Conservation (phyloP, 2,888 invertebrate genomes). For the Drosophila prostipennis region DNA sequence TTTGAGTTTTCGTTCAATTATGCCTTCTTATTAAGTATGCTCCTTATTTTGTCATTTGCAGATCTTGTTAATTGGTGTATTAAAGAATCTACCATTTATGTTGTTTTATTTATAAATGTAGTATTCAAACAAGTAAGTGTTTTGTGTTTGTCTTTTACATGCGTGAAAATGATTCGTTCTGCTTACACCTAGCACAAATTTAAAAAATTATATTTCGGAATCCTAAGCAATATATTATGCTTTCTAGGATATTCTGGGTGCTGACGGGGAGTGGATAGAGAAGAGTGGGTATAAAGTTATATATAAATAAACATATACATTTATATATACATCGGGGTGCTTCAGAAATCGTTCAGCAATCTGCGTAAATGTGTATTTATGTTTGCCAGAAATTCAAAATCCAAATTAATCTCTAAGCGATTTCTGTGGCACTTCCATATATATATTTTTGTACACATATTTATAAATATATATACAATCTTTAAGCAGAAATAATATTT, state of each 20-base stretch:
- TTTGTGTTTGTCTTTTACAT: constrained; percentile 9
- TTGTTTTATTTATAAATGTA: constrained; percentile 36
- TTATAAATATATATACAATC: too few relatives aligned
- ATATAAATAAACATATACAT: too few relatives aligned
- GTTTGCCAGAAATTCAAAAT: too few relatives aligned
- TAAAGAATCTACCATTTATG: constrained; percentile 3
- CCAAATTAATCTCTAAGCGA: too few relatives aligned
- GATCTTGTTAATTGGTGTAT: constrained; percentile 32
- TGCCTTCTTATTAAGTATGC: constrained; percentile 55
- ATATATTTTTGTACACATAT: too few relatives aligned
- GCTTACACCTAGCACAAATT: constrained; percentile 20
- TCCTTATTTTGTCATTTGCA: constrained; percentile 29
- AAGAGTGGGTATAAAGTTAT: neutral
- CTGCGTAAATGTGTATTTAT: too few relatives aligned
- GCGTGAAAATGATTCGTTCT: constrained; percentile 8
- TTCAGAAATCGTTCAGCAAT: too few relatives aligned
- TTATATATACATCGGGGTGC: too few relatives aligned
- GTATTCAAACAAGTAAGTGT: constrained; percentile 7
- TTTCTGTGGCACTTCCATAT: too few relatives aligned
- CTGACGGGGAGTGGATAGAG: constrained; percentile 6
- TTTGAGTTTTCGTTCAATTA: constrained; percentile 50
- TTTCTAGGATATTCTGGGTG: constrained; percentile 3
- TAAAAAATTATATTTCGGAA: constrained; percentile 14
- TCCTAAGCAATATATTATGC: constrained; percentile 7
- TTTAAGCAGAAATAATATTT: constrained; percentile 9